Percentiles rank a stretch among this genome's conserved stretches.
Conservation (phyloP, 2,888 invertebrate species). For the Cephus pygmeus region DNA sequence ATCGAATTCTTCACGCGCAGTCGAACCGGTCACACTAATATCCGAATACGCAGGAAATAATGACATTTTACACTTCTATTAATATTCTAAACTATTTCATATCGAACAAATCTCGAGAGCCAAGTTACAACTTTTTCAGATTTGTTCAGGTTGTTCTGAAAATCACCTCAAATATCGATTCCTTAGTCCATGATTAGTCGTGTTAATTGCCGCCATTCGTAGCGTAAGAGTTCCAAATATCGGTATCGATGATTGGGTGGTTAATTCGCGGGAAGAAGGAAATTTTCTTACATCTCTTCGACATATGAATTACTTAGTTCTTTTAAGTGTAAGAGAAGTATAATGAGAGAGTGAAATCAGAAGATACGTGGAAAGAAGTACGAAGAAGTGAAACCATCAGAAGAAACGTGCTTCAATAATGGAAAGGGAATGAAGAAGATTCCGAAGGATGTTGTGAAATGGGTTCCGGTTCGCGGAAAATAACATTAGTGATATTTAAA, state of each 20-base stretch:
- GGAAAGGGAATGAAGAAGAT: neutral
- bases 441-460: neutral
- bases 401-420: neutral
- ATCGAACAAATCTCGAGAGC: neutral
- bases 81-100: neutral
- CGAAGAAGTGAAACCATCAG: neutral
- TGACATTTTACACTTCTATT: slow-evolving; percentile 55
- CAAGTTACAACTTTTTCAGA: neutral
- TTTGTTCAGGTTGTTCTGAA: neutral
- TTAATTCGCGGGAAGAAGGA: no score
- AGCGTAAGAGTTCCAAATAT: no score
- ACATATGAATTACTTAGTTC: no score
- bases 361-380: neutral
- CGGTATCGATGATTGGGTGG: no score
- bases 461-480: neutral
- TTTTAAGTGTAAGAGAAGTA: neutral
- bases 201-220: no score
- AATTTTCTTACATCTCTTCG: no score
- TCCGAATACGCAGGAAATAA: slow-evolving; percentile 66
- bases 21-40: neutral
- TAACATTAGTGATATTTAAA: no score
- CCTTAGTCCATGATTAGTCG: neutral
- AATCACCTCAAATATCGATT: neutral
- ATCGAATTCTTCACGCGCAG: neutral
- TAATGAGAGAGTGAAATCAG: neutral